Percentiles rank a stretch among this genome's conserved stretches.
phyloP scores from a whole-genome alignment of 2,113 vertebrate species.

The Rhinolophus ferrumequinum region DNA sequence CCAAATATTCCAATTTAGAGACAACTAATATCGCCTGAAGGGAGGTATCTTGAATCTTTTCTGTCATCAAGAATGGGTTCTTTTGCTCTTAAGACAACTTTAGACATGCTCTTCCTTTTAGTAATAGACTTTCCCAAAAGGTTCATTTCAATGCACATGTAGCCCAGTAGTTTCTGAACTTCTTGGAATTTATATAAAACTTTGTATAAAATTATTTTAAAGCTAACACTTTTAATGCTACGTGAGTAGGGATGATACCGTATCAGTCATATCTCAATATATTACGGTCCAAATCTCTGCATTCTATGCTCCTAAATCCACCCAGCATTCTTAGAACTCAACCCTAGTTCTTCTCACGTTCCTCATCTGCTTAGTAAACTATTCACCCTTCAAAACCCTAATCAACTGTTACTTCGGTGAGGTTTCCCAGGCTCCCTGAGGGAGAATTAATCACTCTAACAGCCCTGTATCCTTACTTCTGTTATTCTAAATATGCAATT shows the following conservation, averaged over 20 bases:
- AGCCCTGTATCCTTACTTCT: background rate
- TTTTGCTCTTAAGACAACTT: background rate
- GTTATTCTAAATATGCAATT: background rate
- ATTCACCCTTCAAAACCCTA: background rate
- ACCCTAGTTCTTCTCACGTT: background rate
- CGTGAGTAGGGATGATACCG: background rate
- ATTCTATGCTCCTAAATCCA: background rate
- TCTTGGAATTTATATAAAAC: background rate
- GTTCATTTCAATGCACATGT: background rate
- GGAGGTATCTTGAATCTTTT: background rate
- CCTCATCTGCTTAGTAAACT: background rate
- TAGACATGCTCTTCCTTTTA: background rate
- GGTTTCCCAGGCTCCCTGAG: background rate
- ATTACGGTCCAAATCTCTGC: background rate
- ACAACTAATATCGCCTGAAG: background rate
- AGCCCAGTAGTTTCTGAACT: background rate
- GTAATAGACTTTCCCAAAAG: background rate
- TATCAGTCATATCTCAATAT: background rate
- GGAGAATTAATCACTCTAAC: background rate
- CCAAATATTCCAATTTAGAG: background rate
- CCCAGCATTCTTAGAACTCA: background rate
- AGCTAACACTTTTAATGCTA: background rate
- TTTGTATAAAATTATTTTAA: slow-evolving; percentile 8
- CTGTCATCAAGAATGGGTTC: background rate
- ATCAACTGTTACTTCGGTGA: background rate